phyloP scores from a whole-genome alignment of 2,113 vertebrate genomes.

The Sinocyclocheilus rhinocerous region DNA sequence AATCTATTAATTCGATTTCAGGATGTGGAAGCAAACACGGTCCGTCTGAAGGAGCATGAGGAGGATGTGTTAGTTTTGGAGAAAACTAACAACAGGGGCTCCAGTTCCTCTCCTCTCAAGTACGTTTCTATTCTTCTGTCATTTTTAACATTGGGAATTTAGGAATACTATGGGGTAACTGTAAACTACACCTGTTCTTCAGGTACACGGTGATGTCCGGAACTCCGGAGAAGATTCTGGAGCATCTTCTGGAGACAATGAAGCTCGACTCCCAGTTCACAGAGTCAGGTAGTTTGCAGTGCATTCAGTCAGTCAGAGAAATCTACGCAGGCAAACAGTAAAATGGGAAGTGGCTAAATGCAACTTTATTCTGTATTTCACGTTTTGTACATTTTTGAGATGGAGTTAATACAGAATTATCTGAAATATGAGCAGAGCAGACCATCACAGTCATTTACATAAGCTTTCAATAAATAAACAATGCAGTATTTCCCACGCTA shows the following conservation, averaged over 20 bases:
- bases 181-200: slow-evolving; percentile 11
- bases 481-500: too few relatives aligned
- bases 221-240: slow-evolving; percentile 97
- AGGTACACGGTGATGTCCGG: slow-evolving; percentile 99
- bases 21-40: slow-evolving; percentile 99
- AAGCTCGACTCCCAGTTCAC: slow-evolving; percentile 87
- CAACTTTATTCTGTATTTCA: too few relatives aligned
- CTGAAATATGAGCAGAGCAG: too few relatives aligned
- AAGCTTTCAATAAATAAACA: too few relatives aligned
- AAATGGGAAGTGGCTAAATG: too few relatives aligned
- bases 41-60: slow-evolving; percentile 96
- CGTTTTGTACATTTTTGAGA: too few relatives aligned
- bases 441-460: too few relatives aligned
- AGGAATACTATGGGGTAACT: not conserved
- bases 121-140: slow-evolving; percentile 70
- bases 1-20: slow-evolving; percentile 70
- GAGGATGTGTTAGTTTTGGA: slow-evolving; percentile 97
- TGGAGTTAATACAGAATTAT: too few relatives aligned
- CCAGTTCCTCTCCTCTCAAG: slow-evolving; percentile 90
- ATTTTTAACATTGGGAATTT: not conserved
- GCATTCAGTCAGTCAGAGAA: not conserved
- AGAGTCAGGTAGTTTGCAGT: slow-evolving; percentile 77
- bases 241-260: slow-evolving; percentile 97
- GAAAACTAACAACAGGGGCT: slow-evolving; percentile 86
- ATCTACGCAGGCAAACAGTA: too few relatives aligned